Conservation (phyloP, 2,797 vertebrate genomes). For the Pitangus sulphuratus region DNA sequence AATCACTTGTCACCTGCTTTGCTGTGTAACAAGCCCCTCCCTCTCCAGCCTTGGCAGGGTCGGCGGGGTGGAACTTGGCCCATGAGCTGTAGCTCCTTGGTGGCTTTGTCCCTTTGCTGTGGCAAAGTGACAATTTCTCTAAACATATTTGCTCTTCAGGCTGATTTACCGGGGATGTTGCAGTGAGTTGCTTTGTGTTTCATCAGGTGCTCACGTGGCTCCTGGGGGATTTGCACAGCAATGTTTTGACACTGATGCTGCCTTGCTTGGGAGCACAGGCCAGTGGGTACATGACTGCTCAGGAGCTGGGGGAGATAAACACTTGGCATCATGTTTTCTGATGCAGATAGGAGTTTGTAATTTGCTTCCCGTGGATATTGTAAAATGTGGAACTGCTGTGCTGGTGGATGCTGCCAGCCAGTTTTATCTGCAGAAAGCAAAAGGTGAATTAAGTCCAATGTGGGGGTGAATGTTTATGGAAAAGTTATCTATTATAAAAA, state of each 20-base stretch:
- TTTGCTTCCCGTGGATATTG: background rate
- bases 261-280: background rate
- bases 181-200: constrained; percentile 21
- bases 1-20: background rate
- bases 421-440: background rate
- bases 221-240: constrained; percentile 21
- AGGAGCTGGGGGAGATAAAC: background rate
- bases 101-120: background rate
- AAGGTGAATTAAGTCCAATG: background rate
- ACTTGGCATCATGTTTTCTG: background rate
- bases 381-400: background rate
- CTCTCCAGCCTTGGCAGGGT: background rate
- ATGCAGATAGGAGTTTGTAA: background rate
- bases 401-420: background rate
- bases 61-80: background rate
- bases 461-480: background rate
- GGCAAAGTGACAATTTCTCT: background rate
- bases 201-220: background rate
- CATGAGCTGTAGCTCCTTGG: background rate
- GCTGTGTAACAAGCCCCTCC: background rate
- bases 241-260: constrained; percentile 35
- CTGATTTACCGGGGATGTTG: background rate
- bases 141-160: background rate
- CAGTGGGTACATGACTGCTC: background rate
- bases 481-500: background rate